Conservation (phyloP, 2,888 invertebrate genomes). For the Apamea epomidion region DNA sequence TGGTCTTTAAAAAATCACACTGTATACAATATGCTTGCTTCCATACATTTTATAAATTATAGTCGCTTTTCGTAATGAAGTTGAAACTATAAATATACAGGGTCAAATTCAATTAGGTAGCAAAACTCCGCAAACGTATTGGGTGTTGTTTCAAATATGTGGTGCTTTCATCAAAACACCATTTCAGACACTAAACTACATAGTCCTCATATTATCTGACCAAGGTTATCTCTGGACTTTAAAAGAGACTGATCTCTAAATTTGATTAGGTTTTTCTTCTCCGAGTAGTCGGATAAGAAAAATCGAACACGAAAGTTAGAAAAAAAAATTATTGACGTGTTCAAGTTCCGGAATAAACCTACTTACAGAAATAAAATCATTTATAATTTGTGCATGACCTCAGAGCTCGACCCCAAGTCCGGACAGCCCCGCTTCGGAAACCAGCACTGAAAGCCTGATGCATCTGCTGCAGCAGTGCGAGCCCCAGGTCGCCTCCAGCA, state of each 20-base stretch:
- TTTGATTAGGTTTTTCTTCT: neutral
- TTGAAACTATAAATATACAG: neutral
- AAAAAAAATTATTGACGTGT: neutral
- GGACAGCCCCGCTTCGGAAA: slow-evolving; percentile 91
- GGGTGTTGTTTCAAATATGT: neutral
- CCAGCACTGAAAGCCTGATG: slow-evolving; percentile 91
- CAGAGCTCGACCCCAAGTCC: slow-evolving; percentile 90
- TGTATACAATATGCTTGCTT: slow-evolving; percentile 4
- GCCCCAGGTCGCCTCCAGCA: slow-evolving; percentile 91
- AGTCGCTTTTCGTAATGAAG: neutral
- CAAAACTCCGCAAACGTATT: neutral
- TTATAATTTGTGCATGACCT: neutral
- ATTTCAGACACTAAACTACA: neutral
- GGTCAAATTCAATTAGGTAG: neutral
- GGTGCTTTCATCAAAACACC: neutral
- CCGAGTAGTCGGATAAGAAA: neutral
- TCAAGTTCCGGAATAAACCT: neutral
- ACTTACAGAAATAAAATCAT: neutral
- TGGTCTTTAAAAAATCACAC: too few species aligned
- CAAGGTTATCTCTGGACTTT: neutral
- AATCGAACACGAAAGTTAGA: neutral
- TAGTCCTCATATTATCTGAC: too few species aligned
- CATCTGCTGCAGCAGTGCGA: slow-evolving; percentile 92
- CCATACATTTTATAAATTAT: neutral
- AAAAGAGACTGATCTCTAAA: neutral